Evolutionary conservation across 2,888 invertebrate genomes (phyloP).

Genomic region (Lasius fuliginosus): DNA sequence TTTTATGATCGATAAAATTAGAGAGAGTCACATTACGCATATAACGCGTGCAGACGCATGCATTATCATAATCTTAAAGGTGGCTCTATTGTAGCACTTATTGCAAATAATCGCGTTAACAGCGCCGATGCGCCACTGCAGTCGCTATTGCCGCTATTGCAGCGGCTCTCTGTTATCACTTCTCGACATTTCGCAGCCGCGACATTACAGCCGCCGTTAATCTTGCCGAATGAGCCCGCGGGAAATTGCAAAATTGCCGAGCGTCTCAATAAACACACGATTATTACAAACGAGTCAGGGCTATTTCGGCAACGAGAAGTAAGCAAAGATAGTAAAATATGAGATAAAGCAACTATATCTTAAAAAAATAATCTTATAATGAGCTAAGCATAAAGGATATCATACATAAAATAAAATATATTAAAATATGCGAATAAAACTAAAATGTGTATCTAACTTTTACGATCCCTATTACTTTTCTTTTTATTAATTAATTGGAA

Average conservation of each 20-base stretch:
- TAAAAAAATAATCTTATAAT: background rate
- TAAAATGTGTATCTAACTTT: background rate
- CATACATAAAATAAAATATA: background rate
- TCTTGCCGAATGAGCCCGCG: conserved; percentile 56
- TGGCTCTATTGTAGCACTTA: conserved; percentile 75
- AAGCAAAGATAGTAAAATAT: background rate
- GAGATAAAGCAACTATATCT: background rate
- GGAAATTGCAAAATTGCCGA: conserved; percentile 53
- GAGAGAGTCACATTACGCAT: conserved; percentile 67
- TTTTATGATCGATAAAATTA: conserved; percentile 80
- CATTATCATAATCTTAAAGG: conserved; percentile 79
- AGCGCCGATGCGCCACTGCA: conserved; percentile 54
- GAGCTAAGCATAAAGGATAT: background rate
- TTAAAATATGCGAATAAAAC: background rate
- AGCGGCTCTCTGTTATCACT: conserved; percentile 65
- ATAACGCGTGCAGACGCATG: conserved; percentile 69
- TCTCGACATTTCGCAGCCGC: conserved; percentile 66
- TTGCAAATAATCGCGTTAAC: conserved; percentile 79
- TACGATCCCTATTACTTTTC: background rate
- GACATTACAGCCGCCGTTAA: conserved; percentile 58
- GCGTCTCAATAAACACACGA: conserved; percentile 33
- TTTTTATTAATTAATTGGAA: background rate
- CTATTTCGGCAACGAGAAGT: background rate
- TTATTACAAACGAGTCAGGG: conserved; percentile 3
- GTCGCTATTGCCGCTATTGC: conserved; percentile 35